Evolutionary conservation across 2,113 vertebrate species (phyloP).

Genomic region (Protobothrops flavoviridis): DNA sequence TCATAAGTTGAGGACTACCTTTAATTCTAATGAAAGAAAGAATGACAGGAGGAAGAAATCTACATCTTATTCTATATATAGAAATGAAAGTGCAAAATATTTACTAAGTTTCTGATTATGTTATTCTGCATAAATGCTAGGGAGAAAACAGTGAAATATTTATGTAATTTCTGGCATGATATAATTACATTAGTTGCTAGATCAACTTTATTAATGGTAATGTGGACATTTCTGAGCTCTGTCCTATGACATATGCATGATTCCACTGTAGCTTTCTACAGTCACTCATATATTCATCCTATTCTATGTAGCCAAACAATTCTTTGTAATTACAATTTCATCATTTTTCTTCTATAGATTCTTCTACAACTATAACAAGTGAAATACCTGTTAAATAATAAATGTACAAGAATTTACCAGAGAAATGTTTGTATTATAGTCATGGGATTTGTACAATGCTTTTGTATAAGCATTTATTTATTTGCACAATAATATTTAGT

Average conservation of each 20-base stretch:
- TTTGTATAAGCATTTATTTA: slow-evolving; percentile 39
- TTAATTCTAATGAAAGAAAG: not conserved
- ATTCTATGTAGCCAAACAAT: not conserved
- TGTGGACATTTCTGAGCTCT: not conserved
- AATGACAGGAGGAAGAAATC: not conserved
- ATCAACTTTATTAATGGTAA: not conserved
- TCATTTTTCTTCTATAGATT: not conserved
- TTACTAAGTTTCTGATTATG: not conserved
- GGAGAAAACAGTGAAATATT: not conserved
- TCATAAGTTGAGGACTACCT: not conserved
- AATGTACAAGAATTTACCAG: not conserved
- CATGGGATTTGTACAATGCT: slow-evolving; percentile 40
- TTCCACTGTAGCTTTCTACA: not conserved
- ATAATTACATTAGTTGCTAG: not conserved
- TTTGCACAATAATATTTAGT: slow-evolving; percentile 37
- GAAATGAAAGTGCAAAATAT: not conserved
- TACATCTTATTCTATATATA: not conserved
- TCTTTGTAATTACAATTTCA: not conserved
- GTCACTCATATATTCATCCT: not conserved
- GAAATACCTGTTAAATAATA: not conserved
- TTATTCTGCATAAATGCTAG: not conserved
- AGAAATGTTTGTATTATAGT: not conserved
- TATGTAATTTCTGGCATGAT: not conserved
- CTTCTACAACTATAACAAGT: not conserved
- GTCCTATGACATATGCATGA: not conserved